Base-by-base conservation (phyloP, 2,113 vertebrate genomes). In the Nymphicus hollandicus region DNA sequence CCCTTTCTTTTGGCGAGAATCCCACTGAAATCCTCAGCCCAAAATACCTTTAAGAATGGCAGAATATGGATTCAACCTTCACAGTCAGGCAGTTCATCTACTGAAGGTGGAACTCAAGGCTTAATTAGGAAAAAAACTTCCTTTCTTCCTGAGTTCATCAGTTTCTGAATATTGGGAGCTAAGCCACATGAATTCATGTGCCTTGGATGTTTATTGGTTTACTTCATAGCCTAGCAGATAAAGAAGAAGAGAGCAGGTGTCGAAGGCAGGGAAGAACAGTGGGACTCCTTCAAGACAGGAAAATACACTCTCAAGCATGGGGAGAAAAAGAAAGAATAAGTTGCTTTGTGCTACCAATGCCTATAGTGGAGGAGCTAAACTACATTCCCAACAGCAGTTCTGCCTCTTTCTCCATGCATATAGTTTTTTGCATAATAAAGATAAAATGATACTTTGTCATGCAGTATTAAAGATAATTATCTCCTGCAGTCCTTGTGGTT, bases 191-290 rank as follows among this genome's bases (percentile, higher is more conserved):
- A 86, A 25, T 85, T 92, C 93, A 87, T 91, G 53, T 96, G 95
- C 83, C 53, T 92, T 74, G 71, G 79, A 82, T 92, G 69, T 94
- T 96, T 94, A 94, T 91, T 92, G 80, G 49, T 93, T 92, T 96
- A 85, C 66, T 93, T 92, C 61, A 56, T 87, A 89, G 73, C 96
- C 92, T 84, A 94, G 86, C 73, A 91, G 72, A 94, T 50, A 91
- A 91, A 93, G 84, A 88, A 91, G 90, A 86, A 91, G 93, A 88
- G 83, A 96, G 86, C 96, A 96, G 95, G 96, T 96, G 95, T 89
- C 83, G 91, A 91, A 94, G 84, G 95, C 96, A 95, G 96, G 95
- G 80, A 92, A 96, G 83, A 96, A 93, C 95, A 96, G 95, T 95
- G 83, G 91, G 95, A 81, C 70, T 96, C 73, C 93, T 97, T 94